These are phyloP conservation scores for Trichonephila clavata DNA, from an alignment of 1,140 invertebrate genomes.

Conservation along the genomic window DNA sequence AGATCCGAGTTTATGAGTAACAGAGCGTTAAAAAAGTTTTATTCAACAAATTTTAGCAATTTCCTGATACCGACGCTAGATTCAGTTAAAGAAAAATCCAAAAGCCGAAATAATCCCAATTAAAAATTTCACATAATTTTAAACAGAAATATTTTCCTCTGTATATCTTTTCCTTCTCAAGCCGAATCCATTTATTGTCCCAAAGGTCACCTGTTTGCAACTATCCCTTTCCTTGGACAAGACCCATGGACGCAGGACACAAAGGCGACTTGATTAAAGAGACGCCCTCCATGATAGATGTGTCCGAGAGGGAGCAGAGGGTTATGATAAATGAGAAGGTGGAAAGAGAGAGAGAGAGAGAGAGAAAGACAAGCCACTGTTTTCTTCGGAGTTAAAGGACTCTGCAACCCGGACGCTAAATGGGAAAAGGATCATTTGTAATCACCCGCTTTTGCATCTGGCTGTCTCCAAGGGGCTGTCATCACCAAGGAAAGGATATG, in stretches of 20 bases:
- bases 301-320: not conserved
- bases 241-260: not conserved
- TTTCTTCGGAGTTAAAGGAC: slow-evolving; percentile 31
- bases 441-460: not conserved
- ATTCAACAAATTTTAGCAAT: no score
- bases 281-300: not conserved
- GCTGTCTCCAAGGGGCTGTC: not conserved
- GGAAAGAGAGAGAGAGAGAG: not conserved
- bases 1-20: no score
- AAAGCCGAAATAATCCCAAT: no score
- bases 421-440: slow-evolving; percentile 43
- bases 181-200: not conserved
- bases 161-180: not conserved
- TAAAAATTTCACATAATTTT: no score
- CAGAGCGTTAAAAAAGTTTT: no score
- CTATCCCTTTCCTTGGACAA: not conserved
- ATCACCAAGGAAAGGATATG: not conserved
- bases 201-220: not conserved
- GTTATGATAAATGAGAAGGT: slow-evolving; percentile 24
- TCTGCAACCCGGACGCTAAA: not conserved
- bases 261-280: slow-evolving; percentile 39
- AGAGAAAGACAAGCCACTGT: not conserved
- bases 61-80: no score
- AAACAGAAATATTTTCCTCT: not conserved
- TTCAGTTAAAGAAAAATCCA: no score